phyloP scores from a whole-genome alignment of 2,797 vertebrate species.

The Syngnathus rostellatus region DNA sequence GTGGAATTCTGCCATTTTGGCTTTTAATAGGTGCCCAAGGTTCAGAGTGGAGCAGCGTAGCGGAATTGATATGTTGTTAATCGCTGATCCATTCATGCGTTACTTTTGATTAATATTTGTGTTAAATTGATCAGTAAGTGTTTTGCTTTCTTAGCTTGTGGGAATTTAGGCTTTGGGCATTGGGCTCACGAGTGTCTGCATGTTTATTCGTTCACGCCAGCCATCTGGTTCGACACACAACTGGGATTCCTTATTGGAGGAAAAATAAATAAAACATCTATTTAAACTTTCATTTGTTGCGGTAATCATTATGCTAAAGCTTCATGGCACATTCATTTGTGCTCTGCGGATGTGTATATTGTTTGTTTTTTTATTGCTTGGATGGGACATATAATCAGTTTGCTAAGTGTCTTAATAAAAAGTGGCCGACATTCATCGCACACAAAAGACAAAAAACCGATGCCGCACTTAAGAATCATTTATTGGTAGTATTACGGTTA shows the following conservation, averaged over 20 bases:
- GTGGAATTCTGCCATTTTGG: slow-evolving; percentile 13
- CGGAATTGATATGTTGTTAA: slow-evolving; percentile 16
- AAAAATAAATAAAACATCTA: neutral
- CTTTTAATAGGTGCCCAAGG: slow-evolving; percentile 34
- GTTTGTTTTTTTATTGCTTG: neutral
- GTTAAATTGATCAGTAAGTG: slow-evolving; percentile 26
- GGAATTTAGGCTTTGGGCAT: slow-evolving; percentile 14
- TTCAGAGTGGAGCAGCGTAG: slow-evolving; percentile 18
- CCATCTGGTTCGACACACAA: neutral
- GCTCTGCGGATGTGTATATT: neutral
- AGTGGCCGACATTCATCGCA: neutral
- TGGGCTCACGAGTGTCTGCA: slow-evolving; percentile 8
- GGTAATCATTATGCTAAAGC: neutral
- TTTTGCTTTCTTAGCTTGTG: slow-evolving; percentile 21
- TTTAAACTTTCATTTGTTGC: neutral
- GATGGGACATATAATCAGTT: neutral
- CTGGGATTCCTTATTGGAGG: neutral
- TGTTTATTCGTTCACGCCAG: slow-evolving; percentile 15
- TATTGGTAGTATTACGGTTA: too few species aligned
- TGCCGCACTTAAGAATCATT: neutral
- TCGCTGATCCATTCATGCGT: slow-evolving; percentile 29
- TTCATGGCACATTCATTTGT: neutral
- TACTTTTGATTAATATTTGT: slow-evolving; percentile 14
- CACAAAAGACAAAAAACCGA: neutral
- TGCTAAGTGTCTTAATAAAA: neutral